Evolutionary conservation across 1,140 invertebrate species (phyloP).

Genomic region (Sminthurinus signatus): DNA sequence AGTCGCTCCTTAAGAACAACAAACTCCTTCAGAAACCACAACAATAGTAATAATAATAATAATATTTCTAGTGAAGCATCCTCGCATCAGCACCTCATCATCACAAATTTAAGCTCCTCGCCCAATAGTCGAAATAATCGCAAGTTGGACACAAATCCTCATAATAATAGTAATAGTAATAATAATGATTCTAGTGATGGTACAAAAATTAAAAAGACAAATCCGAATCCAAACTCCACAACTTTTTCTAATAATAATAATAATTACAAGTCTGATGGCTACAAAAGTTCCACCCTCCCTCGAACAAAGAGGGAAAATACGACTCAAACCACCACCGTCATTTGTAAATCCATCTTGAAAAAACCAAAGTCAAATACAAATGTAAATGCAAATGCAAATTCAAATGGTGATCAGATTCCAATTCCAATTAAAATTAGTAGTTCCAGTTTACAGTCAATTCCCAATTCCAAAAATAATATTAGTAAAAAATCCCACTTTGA

Average conservation of each 20-base stretch:
- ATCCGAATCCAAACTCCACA: not conserved
- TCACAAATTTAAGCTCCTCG: not conserved
- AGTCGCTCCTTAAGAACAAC: conserved; percentile 10
- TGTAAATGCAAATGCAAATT: no score
- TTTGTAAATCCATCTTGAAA: not conserved
- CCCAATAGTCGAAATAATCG: not conserved
- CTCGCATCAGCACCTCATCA: no score
- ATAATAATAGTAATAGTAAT: conserved; percentile 1
- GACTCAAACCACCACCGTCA: no score
- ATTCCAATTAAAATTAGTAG: no score
- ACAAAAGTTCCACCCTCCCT: conserved; percentile 10
- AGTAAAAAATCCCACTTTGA: no score
- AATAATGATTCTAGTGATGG: conserved; percentile 1
- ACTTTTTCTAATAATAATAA: no score
- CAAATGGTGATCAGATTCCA: not conserved
- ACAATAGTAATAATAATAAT: not conserved
- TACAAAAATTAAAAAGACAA: not conserved
- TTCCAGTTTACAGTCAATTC: not conserved
- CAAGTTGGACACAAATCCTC: not conserved
- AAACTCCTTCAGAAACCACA: conserved; percentile 6
- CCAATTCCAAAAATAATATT: not conserved
- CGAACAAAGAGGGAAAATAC: not conserved
- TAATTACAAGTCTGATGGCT: no score
- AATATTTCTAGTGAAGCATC: no score
- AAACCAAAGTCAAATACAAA: no score